Base-by-base conservation (phyloP, 2,113 vertebrate genomes). In the Xyliphius kryptos region DNA sequence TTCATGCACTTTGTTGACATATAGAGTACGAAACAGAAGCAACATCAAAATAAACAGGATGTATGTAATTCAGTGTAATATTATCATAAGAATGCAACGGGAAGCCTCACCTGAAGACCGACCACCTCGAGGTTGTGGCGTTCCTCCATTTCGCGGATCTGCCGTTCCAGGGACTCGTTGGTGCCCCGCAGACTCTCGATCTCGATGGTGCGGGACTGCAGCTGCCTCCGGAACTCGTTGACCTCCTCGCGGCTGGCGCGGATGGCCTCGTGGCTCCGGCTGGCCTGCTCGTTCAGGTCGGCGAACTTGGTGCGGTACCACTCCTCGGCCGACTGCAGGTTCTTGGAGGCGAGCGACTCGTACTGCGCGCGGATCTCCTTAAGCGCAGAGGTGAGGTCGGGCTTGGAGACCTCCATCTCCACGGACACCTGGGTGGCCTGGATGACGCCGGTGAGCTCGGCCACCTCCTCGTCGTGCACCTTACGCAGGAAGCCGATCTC, bases 231-330 rank as follows among this genome's bases (percentile, higher is more conserved):
- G 82, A 90, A 94, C 76, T 97, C 93, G 55, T 90, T 91, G 74
- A 91, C 67, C 76, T 98, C 95, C 60, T 95, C 89, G 59, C 93
- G 87, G 83, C 86, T 89, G 70, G 90, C 90, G 0, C 93, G 89
- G 73, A 96, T 90, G 63, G 89, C 88, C 60, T 97, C 91, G 48
- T 85, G 89, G 78, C 89, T 92, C 70, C 91, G 88, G 72, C 66
- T 90, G 14, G 93, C 95, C 78, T 93, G 89, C 67, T 94, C 90
- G 8, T 83, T 90, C 50, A 97, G 79, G 74, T 93, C 89, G 61
- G 88, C 88, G 68, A 93, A 95, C 85, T 94, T 94, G 71, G 86
- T 80, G 80, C 92, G 92, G 89, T 95, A 96, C 95, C 94, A 97
- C 77, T 94, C 95, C 67, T 97, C 94, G 7, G 94, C 93, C 0